Base-by-base conservation (phyloP, 2,888 invertebrate genomes). In the Prosapia bicincta region DNA sequence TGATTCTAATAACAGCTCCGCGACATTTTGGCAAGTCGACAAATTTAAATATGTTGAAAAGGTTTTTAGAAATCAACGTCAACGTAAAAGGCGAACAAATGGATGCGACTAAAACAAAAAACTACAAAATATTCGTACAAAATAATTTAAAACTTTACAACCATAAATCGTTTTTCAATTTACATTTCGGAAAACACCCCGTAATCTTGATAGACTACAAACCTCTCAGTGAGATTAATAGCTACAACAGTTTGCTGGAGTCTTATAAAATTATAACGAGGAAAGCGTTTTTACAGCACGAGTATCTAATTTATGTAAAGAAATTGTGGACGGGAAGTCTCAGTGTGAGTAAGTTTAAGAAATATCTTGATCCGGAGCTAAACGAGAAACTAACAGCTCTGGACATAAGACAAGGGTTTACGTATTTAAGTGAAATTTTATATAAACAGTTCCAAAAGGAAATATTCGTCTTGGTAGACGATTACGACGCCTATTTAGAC, bases 191-290 rank as follows among this genome's bases (percentile, higher is more conserved):
- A n/a, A 54, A 10, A 3, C 20, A 71, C 15, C 71, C 71, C 23
- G 71, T 71, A 1, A 71, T 71, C 20, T 71, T 26, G 1, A 71
- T 71, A 65, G 71, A 71, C 54, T 71, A 71, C 65, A 38, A 65
- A 25, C 65, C 71, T 15, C 26, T 71, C 10, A 65, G 65, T 54
- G 71, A 9, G 20, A n/a, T 71, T 3, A 65, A 24, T 1, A n/a
- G 20, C 20, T 71, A 26, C n/a, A 26, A 43, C 28, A 43, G 43
- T 28, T 26, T 71, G 26, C 26, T 71, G 13, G 65, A 71, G 7
- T 65, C 26, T 6, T 71, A 26, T 26, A 71, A 28, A 71, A 26
- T 26, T 65, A 65, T 71, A 54, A 10, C 26, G 20, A 28, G 54
- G 6, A 71, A 71, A 10, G 26, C 65, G 3, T 71, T 71, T 38